Percentiles rank a stretch among this genome's conserved stretches.
Conservation (phyloP, 2,797 vertebrate genomes). For the Sarcophilus harrisii region DNA sequence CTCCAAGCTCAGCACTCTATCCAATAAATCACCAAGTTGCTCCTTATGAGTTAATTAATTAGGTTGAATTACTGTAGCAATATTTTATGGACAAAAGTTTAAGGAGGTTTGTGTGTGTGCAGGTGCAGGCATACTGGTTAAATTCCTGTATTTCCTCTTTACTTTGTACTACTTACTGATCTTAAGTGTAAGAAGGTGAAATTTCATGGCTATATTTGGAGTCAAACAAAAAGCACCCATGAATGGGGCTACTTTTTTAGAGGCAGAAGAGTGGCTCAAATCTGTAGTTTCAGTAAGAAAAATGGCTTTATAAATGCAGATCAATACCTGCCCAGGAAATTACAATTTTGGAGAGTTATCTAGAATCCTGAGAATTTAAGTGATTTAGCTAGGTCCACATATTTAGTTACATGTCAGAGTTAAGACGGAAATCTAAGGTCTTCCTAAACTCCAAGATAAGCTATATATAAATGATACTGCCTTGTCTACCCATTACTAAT, state of each 20-base stretch:
- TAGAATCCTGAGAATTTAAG: neutral
- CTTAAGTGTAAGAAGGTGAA: neutral
- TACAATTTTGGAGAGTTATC: neutral
- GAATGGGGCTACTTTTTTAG: no score
- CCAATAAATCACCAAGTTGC: no score
- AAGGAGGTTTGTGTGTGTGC: no score
- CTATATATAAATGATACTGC: neutral
- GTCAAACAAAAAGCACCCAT: no score
- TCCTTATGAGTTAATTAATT: no score
- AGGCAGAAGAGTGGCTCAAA: no score
- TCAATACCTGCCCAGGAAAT: no score
- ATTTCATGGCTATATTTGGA: neutral
- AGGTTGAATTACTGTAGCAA: neutral
- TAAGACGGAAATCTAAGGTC: neutral
- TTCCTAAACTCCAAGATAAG: neutral
- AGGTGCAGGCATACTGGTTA: no score
- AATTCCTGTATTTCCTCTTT: neutral
- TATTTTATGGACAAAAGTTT: neutral
- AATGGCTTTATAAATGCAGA: no score
- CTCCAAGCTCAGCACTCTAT: no score
- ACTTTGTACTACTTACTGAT: neutral
- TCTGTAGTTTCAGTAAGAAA: no score
- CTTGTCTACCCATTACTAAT: neutral
- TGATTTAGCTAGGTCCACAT: neutral
- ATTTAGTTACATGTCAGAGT: neutral